Evolutionary conservation across 2,888 invertebrate genomes (phyloP).

Genomic region (Taphrorychus bicolor): DNA sequence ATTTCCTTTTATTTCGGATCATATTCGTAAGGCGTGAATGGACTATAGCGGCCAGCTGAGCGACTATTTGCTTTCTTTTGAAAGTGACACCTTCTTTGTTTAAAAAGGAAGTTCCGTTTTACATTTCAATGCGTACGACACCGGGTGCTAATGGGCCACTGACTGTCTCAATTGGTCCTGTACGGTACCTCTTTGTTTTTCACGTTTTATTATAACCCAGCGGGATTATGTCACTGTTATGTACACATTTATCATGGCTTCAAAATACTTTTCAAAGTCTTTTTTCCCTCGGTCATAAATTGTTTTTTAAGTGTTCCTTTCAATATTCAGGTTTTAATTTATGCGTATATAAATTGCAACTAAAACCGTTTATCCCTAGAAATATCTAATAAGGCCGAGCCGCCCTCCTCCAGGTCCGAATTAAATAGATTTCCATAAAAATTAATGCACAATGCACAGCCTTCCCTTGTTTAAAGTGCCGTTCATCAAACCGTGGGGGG

Average conservation of each 20-base stretch:
- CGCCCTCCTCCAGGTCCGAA: conserved; percentile 4
- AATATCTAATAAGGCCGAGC: conserved; percentile 9
- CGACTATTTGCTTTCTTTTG: conserved; percentile 34
- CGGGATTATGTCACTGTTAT: no score
- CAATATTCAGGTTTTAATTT: neutral
- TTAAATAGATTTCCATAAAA: conserved; percentile 38
- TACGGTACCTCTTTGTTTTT: no score
- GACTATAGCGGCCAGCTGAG: conserved; percentile 27
- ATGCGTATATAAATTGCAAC: neutral
- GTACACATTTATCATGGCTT: no score
- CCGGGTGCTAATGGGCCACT: conserved; percentile 27
- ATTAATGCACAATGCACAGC: conserved; percentile 25
- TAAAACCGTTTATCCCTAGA: neutral
- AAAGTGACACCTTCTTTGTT: conserved; percentile 38
- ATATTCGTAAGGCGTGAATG: conserved; percentile 29
- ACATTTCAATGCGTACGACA: conserved; percentile 31
- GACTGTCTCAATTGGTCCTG: no score
- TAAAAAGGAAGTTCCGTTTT: conserved; percentile 39
- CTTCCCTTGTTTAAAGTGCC: conserved; percentile 32
- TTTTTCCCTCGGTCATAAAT: no score
- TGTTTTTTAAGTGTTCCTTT: neutral
- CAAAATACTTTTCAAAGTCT: no score
- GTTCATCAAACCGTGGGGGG: conserved; percentile 37
- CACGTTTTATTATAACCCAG: no score
- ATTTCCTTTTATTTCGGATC: conserved; percentile 30